phyloP scores from a whole-genome alignment of 2,797 vertebrate species.

The Tapera naevia region DNA sequence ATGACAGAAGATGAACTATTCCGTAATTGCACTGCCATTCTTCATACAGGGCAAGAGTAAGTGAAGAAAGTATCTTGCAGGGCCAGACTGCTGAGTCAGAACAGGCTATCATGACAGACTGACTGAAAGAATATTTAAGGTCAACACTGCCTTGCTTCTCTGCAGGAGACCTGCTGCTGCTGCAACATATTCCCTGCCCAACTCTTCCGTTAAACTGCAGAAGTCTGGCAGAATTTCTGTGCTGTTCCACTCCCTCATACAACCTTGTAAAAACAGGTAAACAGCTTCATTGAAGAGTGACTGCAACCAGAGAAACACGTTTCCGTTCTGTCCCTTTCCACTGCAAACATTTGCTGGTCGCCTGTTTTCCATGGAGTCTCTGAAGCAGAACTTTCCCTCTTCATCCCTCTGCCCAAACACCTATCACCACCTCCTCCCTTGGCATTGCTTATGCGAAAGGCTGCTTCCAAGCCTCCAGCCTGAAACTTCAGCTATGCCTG shows the following conservation, averaged over 20 bases:
- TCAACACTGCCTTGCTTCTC: neutral
- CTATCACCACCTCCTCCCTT: neutral
- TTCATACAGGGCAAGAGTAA: neutral
- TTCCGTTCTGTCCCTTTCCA: neutral
- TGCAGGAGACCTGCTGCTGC: neutral
- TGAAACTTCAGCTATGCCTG: neutral
- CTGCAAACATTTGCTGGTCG: neutral
- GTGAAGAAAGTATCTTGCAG: neutral
- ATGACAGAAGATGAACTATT: neutral
- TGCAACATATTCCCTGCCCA: neutral
- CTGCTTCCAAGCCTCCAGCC: neutral
- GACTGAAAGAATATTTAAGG: neutral
- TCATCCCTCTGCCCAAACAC: neutral
- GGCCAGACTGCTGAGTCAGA: neutral
- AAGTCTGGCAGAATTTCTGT: neutral
- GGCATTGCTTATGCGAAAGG: neutral
- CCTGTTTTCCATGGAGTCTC: neutral
- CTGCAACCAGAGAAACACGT: neutral
- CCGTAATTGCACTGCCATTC: neutral
- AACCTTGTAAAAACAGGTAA: neutral
- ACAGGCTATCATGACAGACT: neutral
- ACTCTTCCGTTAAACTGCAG: neutral
- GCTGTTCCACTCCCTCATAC: neutral
- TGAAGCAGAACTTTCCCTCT: neutral
- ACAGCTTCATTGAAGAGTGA: neutral